Conservation (phyloP, 2,797 vertebrate species). For the Neostethus bicornis region DNA sequence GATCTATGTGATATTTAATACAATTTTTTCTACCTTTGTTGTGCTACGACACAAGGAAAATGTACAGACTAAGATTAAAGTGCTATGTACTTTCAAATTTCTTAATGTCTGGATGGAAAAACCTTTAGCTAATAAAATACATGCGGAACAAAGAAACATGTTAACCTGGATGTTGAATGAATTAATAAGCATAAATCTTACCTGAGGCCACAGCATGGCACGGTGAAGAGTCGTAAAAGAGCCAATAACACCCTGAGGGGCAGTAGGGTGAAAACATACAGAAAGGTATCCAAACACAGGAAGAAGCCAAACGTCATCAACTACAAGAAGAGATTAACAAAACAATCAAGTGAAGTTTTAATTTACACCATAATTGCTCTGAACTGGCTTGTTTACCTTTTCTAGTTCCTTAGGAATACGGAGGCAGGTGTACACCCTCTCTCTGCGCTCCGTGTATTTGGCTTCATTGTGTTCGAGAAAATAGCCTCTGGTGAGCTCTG, state of each 20-base stretch:
- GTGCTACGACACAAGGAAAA: neutral
- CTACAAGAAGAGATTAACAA: constrained; percentile 65
- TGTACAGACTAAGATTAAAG: no score
- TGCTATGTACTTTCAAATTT: no score
- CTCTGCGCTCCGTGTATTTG: constrained; percentile 96
- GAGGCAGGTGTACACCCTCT: constrained; percentile 96
- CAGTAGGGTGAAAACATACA: constrained; percentile 97
- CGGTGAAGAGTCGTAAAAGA: constrained; percentile 87
- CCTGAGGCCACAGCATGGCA: constrained; percentile 95
- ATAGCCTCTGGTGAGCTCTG: constrained; percentile 96
- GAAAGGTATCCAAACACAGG: constrained; percentile 97
- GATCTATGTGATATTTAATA: no score
- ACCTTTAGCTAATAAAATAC: no score
- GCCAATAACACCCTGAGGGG: constrained; percentile 94
- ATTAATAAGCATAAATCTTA: constrained; percentile 66
- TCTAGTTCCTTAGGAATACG: constrained; percentile 98
- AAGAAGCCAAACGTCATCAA: constrained; percentile 98
- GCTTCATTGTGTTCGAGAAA: constrained; percentile 99
- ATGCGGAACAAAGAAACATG: no score
- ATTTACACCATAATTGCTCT: neutral
- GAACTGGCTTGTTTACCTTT: constrained; percentile 82
- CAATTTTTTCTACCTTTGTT: neutral
- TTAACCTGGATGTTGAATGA: no score
- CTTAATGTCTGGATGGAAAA: no score
- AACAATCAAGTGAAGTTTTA: neutral